These are phyloP conservation scores for Drosophila sp. DNA, from an alignment of 1,140 invertebrate genomes.

Conservation along the genomic window DNA sequence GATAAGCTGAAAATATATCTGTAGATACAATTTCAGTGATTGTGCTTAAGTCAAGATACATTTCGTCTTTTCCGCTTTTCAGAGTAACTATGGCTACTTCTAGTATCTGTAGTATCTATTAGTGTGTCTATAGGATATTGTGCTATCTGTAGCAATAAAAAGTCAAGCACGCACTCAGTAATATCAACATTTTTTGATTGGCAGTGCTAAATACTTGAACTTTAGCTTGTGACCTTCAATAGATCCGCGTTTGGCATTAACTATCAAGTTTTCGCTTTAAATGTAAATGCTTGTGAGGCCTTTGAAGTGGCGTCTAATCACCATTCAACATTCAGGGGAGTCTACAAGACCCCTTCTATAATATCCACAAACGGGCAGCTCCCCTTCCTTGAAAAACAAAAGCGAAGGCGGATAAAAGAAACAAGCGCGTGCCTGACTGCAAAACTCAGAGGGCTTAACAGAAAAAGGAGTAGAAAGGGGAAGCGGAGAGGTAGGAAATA, in stretches of 20 bases:
- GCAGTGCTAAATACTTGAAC: constrained; percentile 26
- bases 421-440: constrained; percentile 62
- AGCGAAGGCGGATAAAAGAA: constrained; percentile 58
- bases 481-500: constrained; percentile 31
- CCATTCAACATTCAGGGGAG: constrained; percentile 26
- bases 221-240: constrained; percentile 52
- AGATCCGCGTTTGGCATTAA: constrained; percentile 23
- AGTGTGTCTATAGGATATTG: not conserved
- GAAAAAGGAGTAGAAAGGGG: constrained; percentile 9
- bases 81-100: not conserved
- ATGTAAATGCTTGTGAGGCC: constrained; percentile 43
- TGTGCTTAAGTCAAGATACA: not conserved
- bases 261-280: constrained; percentile 38
- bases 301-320: constrained; percentile 74
- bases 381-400: constrained; percentile 53
- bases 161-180: not conserved
- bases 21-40: not conserved
- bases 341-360: not conserved
- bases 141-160: not conserved
- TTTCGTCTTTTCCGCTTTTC: not conserved
- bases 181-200: constrained; percentile 23
- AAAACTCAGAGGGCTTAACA: constrained; percentile 12
- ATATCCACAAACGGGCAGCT: not conserved
- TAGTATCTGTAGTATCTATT: not conserved
- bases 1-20: no score